A percentile compares a stretch with the other conserved stretches of the same genome.
Evolutionary conservation across 2,113 vertebrate genomes (phyloP).

Genomic region (Myanophis thanlyinensis): DNA sequence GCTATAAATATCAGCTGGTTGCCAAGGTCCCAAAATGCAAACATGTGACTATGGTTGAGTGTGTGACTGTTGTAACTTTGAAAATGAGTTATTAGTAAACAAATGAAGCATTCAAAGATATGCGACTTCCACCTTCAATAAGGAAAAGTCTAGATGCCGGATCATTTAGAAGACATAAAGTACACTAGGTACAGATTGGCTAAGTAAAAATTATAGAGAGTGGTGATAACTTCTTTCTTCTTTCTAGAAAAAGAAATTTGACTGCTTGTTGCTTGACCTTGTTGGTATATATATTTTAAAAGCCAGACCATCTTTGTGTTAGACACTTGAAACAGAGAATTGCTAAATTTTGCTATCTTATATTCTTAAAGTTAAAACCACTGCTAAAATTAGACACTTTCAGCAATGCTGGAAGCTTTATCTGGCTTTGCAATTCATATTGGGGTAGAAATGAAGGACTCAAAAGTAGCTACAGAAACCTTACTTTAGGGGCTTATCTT

Average conservation of each 20-base stretch:
- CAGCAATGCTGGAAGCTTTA: background rate
- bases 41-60: background rate
- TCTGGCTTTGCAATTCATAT: background rate
- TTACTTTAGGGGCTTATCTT: background rate
- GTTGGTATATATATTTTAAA: background rate
- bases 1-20: background rate
- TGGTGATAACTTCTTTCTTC: background rate
- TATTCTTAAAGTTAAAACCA: background rate
- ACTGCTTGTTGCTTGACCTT: background rate
- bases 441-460: background rate
- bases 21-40: background rate
- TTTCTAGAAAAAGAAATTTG: background rate
- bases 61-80: background rate
- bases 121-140: background rate
- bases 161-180: background rate
- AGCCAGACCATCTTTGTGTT: background rate
- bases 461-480: background rate
- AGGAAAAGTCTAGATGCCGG: background rate
- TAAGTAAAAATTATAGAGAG: background rate
- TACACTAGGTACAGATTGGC: background rate
- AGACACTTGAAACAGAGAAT: background rate
- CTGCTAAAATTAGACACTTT: background rate
- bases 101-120: background rate
- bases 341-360: background rate
- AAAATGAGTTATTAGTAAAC: background rate